These are phyloP conservation scores for Patella caerulea DNA, from an alignment of 2,888 invertebrate genomes.

Conservation along the genomic window DNA sequence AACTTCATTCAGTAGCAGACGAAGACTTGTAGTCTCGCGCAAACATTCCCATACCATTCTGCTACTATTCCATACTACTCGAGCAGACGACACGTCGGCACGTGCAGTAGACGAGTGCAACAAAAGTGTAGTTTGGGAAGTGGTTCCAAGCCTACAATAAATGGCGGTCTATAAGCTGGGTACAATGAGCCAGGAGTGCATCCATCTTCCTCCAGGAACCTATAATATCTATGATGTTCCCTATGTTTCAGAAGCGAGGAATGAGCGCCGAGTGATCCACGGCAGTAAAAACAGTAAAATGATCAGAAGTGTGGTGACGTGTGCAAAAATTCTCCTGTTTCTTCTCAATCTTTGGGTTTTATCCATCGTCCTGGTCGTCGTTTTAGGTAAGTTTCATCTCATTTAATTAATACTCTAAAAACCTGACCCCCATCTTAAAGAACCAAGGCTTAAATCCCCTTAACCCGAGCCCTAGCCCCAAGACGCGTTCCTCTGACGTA, in stretches of 20 bases:
- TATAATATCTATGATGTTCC: neutral
- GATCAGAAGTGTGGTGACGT: slow-evolving; percentile 19
- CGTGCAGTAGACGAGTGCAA: neutral
- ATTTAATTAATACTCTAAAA: too few relatives aligned
- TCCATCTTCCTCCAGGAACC: neutral
- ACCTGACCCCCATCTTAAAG: too few relatives aligned
- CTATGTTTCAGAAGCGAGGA: neutral
- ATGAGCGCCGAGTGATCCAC: neutral
- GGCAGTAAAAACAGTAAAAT: slow-evolving; percentile 10
- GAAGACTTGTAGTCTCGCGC: neutral
- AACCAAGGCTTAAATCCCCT: too few relatives aligned
- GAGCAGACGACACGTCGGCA: neutral
- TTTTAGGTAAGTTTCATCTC: slow-evolving; percentile 29
- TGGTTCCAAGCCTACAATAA: neutral
- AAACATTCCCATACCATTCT: neutral
- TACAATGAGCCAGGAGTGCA: neutral
- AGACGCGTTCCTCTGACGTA: too few relatives aligned
- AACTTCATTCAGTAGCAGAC: neutral
- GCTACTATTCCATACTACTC: too few relatives aligned
- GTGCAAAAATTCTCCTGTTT: slow-evolving; percentile 27
- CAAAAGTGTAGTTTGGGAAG: too few relatives aligned
- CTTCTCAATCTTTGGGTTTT: slow-evolving; percentile 36
- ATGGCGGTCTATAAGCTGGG: neutral
- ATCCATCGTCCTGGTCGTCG: slow-evolving; percentile 34
- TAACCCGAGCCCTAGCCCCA: too few relatives aligned